Conservation (phyloP, 2,888 invertebrate species). For the Folsomia manolachei region DNA sequence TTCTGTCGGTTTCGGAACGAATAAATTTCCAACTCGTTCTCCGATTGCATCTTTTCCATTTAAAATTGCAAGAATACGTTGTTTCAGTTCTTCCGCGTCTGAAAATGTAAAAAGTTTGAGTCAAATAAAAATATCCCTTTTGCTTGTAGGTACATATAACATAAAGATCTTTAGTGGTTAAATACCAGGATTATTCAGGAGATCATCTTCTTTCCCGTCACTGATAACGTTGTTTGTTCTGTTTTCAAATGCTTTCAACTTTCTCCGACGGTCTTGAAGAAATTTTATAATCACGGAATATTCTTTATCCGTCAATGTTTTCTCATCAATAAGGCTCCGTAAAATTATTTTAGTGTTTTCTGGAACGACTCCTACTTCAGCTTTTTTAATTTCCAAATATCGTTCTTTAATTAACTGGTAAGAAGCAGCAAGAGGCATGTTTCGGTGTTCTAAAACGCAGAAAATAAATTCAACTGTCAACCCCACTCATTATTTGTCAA, state of each 20-base stretch:
- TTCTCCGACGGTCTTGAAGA: conserved; percentile 29
- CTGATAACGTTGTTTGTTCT: conserved; percentile 31
- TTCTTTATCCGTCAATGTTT: conserved; percentile 28
- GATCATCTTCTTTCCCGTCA: conserved; percentile 18
- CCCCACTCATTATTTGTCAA: no score
- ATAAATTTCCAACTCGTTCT: not conserved
- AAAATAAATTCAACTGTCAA: no score
- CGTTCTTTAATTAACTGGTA: conserved; percentile 26
- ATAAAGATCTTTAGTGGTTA: not conserved
- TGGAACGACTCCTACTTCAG: conserved; percentile 37
- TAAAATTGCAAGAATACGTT: conserved; percentile 30
- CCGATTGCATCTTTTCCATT: conserved; percentile 10
- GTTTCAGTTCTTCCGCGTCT: conserved; percentile 34
- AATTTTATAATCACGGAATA: conserved; percentile 28
- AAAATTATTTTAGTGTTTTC: conserved; percentile 28
- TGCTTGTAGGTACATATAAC: not conserved
- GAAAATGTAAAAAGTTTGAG: conserved; percentile 10
- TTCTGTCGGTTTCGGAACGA: conserved; percentile 4
- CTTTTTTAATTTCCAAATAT: conserved; percentile 31
- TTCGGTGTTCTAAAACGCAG: conserved; percentile 29
- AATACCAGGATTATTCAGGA: conserved; percentile 27
- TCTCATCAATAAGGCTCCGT: conserved; percentile 22
- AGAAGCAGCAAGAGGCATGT: conserved; percentile 32
- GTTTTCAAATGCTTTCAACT: conserved; percentile 33
- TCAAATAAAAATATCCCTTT: not conserved